Base-by-base conservation (phyloP, 1,140 invertebrate species). In the Hyles euphorbiae region DNA sequence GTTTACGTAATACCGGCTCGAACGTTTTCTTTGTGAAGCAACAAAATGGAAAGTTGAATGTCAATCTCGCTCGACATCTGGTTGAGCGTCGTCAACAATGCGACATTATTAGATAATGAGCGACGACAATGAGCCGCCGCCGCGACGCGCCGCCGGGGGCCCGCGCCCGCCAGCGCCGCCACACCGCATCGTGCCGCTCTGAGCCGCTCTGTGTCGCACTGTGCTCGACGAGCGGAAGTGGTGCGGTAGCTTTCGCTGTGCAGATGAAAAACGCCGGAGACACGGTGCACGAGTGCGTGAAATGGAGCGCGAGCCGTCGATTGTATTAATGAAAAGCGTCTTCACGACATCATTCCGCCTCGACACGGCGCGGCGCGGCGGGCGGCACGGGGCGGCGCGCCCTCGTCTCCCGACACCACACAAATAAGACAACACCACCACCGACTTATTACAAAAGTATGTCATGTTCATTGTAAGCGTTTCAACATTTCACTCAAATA, bases 311-410 rank as follows among this genome's bases (percentile, higher is more conserved):
- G 50, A 43, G 9, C 56, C 58, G 45, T 43, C 67, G 63, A 78
- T 78, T 78, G 68, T 68, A 53, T 57, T 78, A 78, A 76, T 78
- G 71, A 76, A 78, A 78, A 78, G 72, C 72, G 53, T 71, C 71
- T 74, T 60, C 46, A 68, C 53, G 55, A 58, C 53, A 44, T 53
- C 58, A 60, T 53, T 49, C 43, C 48, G 43, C 47, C 51, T 22
- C 49, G 52, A 47, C 53, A 43, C 33, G 50, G 8, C 49, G 22
- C 45, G 12, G 48, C 56, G 5, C 44, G 9, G 54, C 5, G 36
- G 5, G 36, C 36, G 22, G 22, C 22, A 22, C 1, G 22, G 0
- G 22, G 22, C 22, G 22, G 22, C 22, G 22, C 22, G 22, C 22
- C 22, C 32, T 46, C 46, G 12, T 5, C 33, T n/a, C 8, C 44